Percentiles rank a stretch among this genome's conserved stretches.
Conservation (phyloP, 2,888 invertebrate species). For the Latheticus oryzae region DNA sequence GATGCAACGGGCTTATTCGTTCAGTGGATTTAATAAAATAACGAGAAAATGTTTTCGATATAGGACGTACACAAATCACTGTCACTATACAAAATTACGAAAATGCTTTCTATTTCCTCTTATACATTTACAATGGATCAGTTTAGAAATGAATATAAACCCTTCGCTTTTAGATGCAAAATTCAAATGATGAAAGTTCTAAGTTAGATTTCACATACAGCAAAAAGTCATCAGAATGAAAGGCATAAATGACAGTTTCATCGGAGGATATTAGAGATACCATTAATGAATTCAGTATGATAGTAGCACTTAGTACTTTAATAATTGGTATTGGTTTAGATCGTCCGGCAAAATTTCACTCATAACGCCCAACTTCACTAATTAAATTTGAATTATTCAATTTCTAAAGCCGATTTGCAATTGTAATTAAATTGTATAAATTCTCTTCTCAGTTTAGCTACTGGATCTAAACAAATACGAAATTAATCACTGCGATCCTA, state of each 20-base stretch:
- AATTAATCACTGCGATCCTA: constrained; percentile 23
- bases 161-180: constrained; percentile 8
- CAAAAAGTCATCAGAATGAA: constrained; percentile 7
- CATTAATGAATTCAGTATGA: constrained; percentile 20
- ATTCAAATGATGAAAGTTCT: constrained; percentile 8
- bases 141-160: constrained; percentile 19
- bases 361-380: constrained; percentile 46
- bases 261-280: constrained; percentile 4
- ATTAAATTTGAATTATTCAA: constrained; percentile 50
- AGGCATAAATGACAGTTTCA: constrained; percentile 6
- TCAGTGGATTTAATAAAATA: constrained; percentile 41
- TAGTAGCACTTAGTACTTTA: constrained; percentile 40
- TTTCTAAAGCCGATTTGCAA: constrained; percentile 47
- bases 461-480: constrained; percentile 24
- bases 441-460: constrained; percentile 37
- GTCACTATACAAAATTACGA: constrained; percentile 35
- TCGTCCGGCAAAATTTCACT: constrained; percentile 39
- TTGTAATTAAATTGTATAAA: constrained; percentile 50
- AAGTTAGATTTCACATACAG: too few relatives aligned
- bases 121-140: constrained; percentile 35
- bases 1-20: constrained; percentile 44
- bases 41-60: constrained; percentile 39
- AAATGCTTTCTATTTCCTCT: constrained; percentile 30
- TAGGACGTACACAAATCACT: constrained; percentile 38
- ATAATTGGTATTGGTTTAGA: constrained; percentile 38